Conservation (phyloP, 2,888 invertebrate species). For the Tenthredo livida region DNA sequence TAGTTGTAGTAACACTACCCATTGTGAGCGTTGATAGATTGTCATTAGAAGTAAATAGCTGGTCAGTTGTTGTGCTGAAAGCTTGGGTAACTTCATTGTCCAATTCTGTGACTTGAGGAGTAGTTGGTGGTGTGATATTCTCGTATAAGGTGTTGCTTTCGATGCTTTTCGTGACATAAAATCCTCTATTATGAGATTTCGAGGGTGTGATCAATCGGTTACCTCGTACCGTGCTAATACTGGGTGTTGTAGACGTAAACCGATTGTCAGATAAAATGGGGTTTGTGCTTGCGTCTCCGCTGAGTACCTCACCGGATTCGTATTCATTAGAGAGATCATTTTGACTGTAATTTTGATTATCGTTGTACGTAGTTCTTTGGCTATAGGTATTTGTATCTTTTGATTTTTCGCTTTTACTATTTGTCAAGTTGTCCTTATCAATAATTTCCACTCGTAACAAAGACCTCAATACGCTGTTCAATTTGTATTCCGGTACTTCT, state of each 20-base stretch:
- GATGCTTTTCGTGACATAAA: slow-evolving; percentile 61
- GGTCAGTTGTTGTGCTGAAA: slow-evolving; percentile 5
- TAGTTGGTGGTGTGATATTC: slow-evolving; percentile 15
- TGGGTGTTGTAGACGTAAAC: slow-evolving; percentile 54
- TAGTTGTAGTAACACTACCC: neutral
- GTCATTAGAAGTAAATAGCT: neutral
- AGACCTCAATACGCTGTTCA: slow-evolving; percentile 32
- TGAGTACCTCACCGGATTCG: slow-evolving; percentile 9
- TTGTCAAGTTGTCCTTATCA: neutral
- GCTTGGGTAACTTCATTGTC: neutral
- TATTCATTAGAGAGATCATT: slow-evolving; percentile 15
- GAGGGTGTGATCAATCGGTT: slow-evolving; percentile 48
- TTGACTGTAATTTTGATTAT: neutral
- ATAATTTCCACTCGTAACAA: slow-evolving; percentile 46
- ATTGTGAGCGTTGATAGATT: neutral
- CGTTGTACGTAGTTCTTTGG: slow-evolving; percentile 6
- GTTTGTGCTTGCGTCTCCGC: slow-evolving; percentile 24
- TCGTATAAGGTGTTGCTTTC: slow-evolving; percentile 48
- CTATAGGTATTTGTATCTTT: slow-evolving; percentile 21
- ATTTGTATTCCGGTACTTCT: slow-evolving; percentile 48
- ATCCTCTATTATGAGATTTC: slow-evolving; percentile 57
- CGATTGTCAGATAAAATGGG: slow-evolving; percentile 49
- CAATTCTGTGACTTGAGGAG: neutral
- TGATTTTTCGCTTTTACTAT: neutral
- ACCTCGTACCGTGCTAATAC: slow-evolving; percentile 64